Evolutionary conservation across 2,888 invertebrate species (phyloP).

Genomic region (Lycaena phlaeas): DNA sequence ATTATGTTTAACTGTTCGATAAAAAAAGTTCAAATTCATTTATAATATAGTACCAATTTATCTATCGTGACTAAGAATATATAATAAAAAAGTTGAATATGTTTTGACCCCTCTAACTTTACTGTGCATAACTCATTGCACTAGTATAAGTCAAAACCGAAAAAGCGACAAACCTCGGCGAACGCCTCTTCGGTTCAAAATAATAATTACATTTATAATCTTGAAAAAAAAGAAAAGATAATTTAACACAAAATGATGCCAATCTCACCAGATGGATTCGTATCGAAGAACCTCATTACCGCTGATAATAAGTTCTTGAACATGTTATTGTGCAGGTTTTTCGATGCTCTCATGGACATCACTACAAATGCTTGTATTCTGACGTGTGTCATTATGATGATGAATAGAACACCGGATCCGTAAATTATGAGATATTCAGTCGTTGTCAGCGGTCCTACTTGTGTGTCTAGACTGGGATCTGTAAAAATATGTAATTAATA

Average conservation of each 20-base stretch:
- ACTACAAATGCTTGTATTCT: constrained; percentile 75
- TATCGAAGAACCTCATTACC: constrained; percentile 84
- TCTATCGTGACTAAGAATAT: too few relatives aligned
- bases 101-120: too few relatives aligned
- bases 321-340: constrained; percentile 81
- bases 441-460: constrained; percentile 44
- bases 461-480: constrained; percentile 40
- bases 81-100: too few relatives aligned
- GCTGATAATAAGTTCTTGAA: constrained; percentile 79
- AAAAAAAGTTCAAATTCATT: too few relatives aligned
- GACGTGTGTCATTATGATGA: constrained; percentile 58
- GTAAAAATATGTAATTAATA: constrained; percentile 22
- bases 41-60: too few relatives aligned
- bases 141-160: too few relatives aligned
- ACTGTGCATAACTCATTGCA: too few relatives aligned
- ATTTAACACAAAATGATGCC: not conserved
- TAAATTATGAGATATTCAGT: constrained; percentile 45
- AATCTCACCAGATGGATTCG: constrained; percentile 82
- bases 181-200: too few relatives aligned
- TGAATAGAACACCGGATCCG: constrained; percentile 38
- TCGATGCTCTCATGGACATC: constrained; percentile 76
- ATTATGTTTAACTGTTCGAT: too few relatives aligned
- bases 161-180: too few relatives aligned
- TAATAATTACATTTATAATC: too few relatives aligned
- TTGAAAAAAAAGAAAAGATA: too few relatives aligned